Base-by-base conservation (phyloP, 2,797 vertebrate genomes). In the Falco naumanni region DNA sequence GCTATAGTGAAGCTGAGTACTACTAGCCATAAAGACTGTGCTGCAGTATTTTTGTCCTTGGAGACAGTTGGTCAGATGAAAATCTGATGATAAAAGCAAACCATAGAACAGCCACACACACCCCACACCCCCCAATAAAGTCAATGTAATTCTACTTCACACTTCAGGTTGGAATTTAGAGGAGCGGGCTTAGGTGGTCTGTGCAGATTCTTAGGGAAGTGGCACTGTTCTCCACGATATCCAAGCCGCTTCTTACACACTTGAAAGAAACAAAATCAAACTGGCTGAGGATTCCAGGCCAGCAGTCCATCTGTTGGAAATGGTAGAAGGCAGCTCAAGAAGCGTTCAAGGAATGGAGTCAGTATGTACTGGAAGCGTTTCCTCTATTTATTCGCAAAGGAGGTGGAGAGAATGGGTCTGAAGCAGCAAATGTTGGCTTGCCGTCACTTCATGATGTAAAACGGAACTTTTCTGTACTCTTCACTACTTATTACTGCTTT, bases 81-180 rank as follows among this genome's bases (percentile, higher is more conserved):
- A 53, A 74, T 33, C 39, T 63, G 31, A 11, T 26, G 6, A 45
- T 24, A 34, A 68, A 79, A 78, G 14, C n/a, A 80, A 68, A 75
- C 3, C 1, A 18, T n/a, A 47, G 48, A 17, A 2, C 26, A 48
- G 28, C 11, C 5, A 57, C 33, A 2, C 17, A 4, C 41, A 16
- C 45, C 10, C 18, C 20, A 13, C n/a, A 26, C 13, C 7, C 13
- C n/a, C 14, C 9, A 9, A 18, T 48, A 57, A 87, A 80, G 31
- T 16, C 64, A 59, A 12, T 22, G 29, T 24, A 19, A 16, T 74
- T 79, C 39, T 71, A 3, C n/a, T 78, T 31, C 1, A 1, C 4
- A 13, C 33, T 68, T 43, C 10, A 18, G 43, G 39, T 53, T 82
- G 45, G 53, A 41, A 47, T 79, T 76, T 26, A 28, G 17, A 37